phyloP scores from a whole-genome alignment of 2,888 invertebrate genomes.

The Philereme vetulata region DNA sequence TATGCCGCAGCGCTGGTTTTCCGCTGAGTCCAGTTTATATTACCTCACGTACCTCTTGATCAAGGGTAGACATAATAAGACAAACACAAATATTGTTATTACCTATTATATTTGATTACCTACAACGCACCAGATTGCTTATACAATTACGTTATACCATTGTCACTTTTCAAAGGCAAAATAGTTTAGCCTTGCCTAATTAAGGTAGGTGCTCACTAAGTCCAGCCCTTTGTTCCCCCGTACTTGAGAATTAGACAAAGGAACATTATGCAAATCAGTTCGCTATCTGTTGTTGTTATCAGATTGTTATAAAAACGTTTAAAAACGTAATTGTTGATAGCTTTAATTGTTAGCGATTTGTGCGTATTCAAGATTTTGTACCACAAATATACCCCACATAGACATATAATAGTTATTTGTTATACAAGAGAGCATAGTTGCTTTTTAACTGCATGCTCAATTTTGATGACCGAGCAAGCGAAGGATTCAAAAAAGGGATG shows the following conservation, averaged over 20 bases:
- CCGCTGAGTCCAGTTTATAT: no score
- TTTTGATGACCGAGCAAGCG: no score
- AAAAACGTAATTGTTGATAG: conserved; percentile 20
- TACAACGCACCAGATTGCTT: no score
- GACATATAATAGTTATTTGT: no score
- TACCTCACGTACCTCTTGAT: no score
- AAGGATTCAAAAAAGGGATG: no score
- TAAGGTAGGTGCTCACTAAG: conserved; percentile 4
- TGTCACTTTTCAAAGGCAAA: conserved; percentile 14
- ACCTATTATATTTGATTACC: no score
- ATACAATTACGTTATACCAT: conserved; percentile 1
- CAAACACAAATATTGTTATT: no score
- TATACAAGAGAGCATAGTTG: no score
- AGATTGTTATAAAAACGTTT: conserved; percentile 40
- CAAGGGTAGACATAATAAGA: no score
- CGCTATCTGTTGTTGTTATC: conserved; percentile 40
- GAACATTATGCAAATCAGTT: conserved; percentile 45
- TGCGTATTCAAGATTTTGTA: background rate
- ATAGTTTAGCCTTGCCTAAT: conserved; percentile 17
- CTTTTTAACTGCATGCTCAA: no score
- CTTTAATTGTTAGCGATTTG: conserved; percentile 23
- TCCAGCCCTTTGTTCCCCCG: conserved; percentile 49
- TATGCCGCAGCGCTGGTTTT: no score
- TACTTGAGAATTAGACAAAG: conserved; percentile 49
- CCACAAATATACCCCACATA: background rate